Percentiles rank a stretch among this genome's conserved stretches.
Evolutionary conservation across 2,888 invertebrate species (phyloP).

Genomic region (Acanthosepion lycidas): DNA sequence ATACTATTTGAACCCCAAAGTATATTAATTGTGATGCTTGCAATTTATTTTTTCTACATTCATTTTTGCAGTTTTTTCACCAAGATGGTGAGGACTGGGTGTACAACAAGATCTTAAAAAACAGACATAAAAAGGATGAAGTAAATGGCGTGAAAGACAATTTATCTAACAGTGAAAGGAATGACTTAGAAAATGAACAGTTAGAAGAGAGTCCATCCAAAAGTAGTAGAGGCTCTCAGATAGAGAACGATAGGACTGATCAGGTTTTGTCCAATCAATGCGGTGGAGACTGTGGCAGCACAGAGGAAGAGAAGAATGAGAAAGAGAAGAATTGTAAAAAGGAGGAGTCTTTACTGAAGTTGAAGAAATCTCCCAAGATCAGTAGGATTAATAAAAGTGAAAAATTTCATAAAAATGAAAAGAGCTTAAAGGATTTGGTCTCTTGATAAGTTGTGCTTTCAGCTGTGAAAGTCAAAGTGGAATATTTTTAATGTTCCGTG

Average conservation of each 20-base stretch:
- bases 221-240: neutral
- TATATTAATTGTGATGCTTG: neutral
- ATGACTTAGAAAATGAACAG: neutral
- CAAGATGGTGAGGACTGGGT: slow-evolving; percentile 68
- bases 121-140: slow-evolving; percentile 35
- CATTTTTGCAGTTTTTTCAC: slow-evolving; percentile 66
- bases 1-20: neutral
- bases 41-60: slow-evolving; percentile 39
- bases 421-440: slow-evolving; percentile 42
- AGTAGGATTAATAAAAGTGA: slow-evolving; percentile 38
- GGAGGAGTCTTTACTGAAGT: neutral
- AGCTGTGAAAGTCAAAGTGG: slow-evolving; percentile 1
- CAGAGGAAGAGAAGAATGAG: neutral
- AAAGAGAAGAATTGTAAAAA: slow-evolving; percentile 36
- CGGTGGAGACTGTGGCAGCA: neutral
- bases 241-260: neutral
- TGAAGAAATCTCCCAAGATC: slow-evolving; percentile 35
- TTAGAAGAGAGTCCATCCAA: neutral
- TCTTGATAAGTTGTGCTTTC: neutral
- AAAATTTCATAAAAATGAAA: slow-evolving; percentile 38
- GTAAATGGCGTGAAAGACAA: neutral
- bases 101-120: slow-evolving; percentile 64
- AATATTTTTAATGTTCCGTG: neutral
- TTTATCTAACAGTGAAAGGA: neutral
- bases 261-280: neutral